Evolutionary conservation across 2,113 vertebrate species (phyloP).

Genomic region (Capricornis sumatraensis): DNA sequence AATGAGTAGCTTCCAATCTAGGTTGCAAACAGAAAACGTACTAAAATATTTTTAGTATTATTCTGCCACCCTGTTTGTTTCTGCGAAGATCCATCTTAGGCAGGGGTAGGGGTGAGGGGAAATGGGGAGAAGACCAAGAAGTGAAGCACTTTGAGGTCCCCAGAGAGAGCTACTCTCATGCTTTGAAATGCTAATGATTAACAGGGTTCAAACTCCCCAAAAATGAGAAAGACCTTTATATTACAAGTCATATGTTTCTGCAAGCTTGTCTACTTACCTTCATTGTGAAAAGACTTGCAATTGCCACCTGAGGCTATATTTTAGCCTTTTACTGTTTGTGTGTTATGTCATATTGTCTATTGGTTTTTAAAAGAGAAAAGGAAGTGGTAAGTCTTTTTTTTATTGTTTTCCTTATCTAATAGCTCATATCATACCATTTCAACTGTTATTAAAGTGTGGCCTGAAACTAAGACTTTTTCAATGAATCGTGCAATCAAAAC

Average conservation of each 20-base stretch:
- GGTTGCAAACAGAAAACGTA: not conserved
- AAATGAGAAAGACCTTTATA: not conserved
- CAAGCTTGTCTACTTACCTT: not conserved
- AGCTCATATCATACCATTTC: not conserved
- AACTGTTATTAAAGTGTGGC: not conserved
- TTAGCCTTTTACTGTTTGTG: not conserved
- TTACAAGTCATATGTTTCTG: not conserved
- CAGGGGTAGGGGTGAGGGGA: not conserved
- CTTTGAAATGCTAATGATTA: not conserved
- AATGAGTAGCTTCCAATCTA: not conserved
- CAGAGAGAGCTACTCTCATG: not conserved
- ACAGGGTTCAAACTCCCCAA: not conserved
- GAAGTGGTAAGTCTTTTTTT: not conserved
- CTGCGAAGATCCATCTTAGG: not conserved
- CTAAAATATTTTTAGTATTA: conserved; percentile 5
- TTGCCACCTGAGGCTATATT: not conserved
- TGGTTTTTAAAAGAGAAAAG: not conserved
- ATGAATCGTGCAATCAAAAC: not conserved
- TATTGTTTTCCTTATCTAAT: not conserved
- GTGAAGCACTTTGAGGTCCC: conserved; percentile 7
- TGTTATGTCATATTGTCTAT: not conserved
- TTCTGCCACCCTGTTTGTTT: not conserved
- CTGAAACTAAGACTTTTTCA: conserved; percentile 17
- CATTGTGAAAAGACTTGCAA: conserved; percentile 24
- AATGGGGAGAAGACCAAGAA: not conserved